phyloP scores from a whole-genome alignment of 2,113 vertebrate genomes.

The Dipodomys ordii region DNA sequence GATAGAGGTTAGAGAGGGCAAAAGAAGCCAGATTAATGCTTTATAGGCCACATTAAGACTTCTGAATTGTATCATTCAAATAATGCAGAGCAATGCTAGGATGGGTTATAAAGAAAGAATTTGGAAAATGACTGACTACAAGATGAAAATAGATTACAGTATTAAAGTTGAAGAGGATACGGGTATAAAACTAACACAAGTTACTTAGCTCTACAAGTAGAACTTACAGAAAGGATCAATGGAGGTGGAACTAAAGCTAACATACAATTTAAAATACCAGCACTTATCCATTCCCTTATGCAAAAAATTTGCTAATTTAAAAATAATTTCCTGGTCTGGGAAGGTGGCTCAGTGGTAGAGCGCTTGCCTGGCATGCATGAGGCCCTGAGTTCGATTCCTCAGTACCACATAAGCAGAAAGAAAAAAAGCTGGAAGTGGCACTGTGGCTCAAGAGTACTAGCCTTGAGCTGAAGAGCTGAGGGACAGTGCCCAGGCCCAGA shows the following conservation, averaged over 20 bases:
- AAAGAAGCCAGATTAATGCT: background rate
- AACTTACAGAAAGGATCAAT: background rate
- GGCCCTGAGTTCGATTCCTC: too few species aligned
- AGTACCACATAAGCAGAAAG: too few species aligned
- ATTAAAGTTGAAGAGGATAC: background rate
- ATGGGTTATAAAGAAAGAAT: background rate
- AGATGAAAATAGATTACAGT: background rate
- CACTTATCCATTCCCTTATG: too few species aligned
- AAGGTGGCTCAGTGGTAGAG: too few species aligned
- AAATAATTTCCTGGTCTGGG: background rate
- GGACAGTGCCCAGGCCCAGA: too few species aligned
- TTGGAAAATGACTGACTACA: too few species aligned
- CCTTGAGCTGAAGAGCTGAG: too few species aligned
- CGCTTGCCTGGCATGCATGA: too few species aligned
- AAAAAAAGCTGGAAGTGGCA: too few species aligned
- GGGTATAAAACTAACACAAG: background rate
- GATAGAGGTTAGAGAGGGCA: background rate
- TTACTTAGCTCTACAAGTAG: too few species aligned
- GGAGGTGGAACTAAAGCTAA: background rate
- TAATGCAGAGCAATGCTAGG: background rate
- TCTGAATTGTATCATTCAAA: background rate
- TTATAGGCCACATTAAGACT: background rate
- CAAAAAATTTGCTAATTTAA: too few species aligned
- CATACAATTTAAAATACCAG: background rate
- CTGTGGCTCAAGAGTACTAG: too few species aligned